Evolutionary conservation across 2,888 invertebrate species (phyloP), one percentile per base, ranked within the genome.

Genomic region (Epicampocera succincta): DNA sequence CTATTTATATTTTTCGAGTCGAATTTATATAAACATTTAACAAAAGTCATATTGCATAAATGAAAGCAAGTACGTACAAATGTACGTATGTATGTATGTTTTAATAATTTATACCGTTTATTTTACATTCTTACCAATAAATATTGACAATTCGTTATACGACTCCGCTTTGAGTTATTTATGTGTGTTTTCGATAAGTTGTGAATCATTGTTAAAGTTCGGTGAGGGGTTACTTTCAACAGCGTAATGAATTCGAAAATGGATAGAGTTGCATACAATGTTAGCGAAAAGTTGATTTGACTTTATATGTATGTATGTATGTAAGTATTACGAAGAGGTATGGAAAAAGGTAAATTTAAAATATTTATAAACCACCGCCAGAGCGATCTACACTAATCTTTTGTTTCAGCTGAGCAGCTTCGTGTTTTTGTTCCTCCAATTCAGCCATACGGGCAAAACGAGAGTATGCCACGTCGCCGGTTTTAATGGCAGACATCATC

Each of bases 401-500:
- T 90, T 94, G 94, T 91, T 95, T 95, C 52, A 96, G 92, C 83
- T 92, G 92, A 86, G 96, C 95, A 85, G 94, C 93, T 88, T 97
- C 96, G 85, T 95, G 95, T 84, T 96, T 94, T 75, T 95, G 95
- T 88, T 97, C 97, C 88, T 97, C 97, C 92, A 97, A 93, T 91
- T 98, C 97, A 0, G 97, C 97, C 94, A 98, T 97, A 86, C 95
- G 94, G 1, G 99, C 99, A 91, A 99, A 98, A 80, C 99, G 93
- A 15, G 98, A 99, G 91, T 98, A 97, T 2, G 98, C 95, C 84
- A 99, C 96, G 89, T 97, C 96, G 11, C 99, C 99, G 0, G 97
- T 96, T 91, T 99, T 99, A 86, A 99, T 95, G 9, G 99, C 98
- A 13, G 98, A 98, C 98, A 99, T 99, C 95, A 99, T 96, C 99